These are phyloP conservation scores for Stomatorhinus walkeri DNA, from an alignment of 2,797 vertebrate genomes.

Conservation along the genomic window DNA sequence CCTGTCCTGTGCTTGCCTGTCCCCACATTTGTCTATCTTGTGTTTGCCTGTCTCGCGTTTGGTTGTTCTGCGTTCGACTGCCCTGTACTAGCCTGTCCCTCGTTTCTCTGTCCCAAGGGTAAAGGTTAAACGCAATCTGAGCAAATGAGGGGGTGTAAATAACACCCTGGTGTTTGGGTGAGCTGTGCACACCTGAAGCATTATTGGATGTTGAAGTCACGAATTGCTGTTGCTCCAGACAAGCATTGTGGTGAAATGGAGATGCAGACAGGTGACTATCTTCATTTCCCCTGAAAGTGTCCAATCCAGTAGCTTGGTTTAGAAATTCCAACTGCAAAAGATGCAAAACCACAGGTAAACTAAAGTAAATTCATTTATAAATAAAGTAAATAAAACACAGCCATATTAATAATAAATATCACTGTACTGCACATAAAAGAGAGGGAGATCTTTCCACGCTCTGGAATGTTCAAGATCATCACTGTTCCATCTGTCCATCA, in stretches of 20 bases:
- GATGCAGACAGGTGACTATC: not conserved
- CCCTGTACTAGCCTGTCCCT: not conserved
- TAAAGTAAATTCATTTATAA: not conserved
- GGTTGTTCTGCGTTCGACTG: no score
- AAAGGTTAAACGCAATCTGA: not conserved
- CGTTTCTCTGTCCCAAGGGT: not conserved
- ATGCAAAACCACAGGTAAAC: not conserved
- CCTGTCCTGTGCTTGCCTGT: not conserved
- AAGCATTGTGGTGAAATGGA: not conserved
- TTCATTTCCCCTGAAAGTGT: not conserved
- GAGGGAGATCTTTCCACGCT: slow-evolving; percentile 44
- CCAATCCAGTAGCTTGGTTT: not conserved
- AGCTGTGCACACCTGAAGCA: not conserved
- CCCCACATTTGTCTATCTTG: not conserved
- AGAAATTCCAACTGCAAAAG: not conserved
- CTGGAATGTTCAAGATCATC: slow-evolving; percentile 51
- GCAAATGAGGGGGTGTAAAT: not conserved
- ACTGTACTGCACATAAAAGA: not conserved
- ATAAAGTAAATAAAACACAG: not conserved
- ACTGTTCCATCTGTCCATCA: slow-evolving; percentile 31
- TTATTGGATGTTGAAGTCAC: not conserved
- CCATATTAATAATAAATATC: not conserved
- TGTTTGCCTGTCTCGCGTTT: no score
- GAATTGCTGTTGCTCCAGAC: not conserved
- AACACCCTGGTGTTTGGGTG: not conserved